A percentile compares a stretch with the other conserved stretches of the same genome.
phyloP scores from a whole-genome alignment of 2,888 invertebrate species.

The Heterodera filipjevi region DNA sequence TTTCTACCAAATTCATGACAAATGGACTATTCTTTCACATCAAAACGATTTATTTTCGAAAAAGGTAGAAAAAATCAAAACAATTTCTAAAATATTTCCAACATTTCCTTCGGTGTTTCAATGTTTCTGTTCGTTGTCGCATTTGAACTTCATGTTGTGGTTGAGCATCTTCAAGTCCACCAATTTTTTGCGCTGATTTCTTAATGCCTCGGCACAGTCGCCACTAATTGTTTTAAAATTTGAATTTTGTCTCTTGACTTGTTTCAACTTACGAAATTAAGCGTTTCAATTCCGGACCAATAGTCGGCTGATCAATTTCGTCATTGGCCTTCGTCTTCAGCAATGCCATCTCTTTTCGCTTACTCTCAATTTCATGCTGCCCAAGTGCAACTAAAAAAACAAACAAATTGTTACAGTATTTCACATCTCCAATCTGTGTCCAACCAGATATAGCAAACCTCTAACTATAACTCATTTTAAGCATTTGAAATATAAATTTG shows the following conservation, averaged over 20 bases:
- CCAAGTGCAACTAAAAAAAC: neutral
- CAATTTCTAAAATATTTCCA: too few relatives aligned
- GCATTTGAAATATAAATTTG: too few relatives aligned
- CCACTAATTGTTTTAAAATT: neutral
- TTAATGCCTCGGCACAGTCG: neutral
- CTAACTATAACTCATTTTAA: too few relatives aligned
- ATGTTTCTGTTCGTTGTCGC: neutral
- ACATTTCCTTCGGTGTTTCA: too few relatives aligned
- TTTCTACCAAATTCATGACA: too few relatives aligned
- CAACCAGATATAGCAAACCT: too few relatives aligned
- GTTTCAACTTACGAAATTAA: neutral
- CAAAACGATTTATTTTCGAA: too few relatives aligned
- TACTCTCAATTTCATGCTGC: neutral
- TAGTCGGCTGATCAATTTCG: neutral
- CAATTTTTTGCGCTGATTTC: neutral
- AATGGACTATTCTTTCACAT: too few relatives aligned
- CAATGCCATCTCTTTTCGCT: neutral
- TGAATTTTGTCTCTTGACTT: neutral
- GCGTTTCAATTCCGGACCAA: neutral
- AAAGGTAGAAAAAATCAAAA: too few relatives aligned
- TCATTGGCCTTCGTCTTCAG: neutral
- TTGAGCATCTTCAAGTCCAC: constrained; percentile 3
- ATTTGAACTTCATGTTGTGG: constrained; percentile 2
- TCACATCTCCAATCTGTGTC: too few relatives aligned
- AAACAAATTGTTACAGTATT: too few relatives aligned